Evolutionary conservation across 1,140 invertebrate species (phyloP), one percentile per base, ranked within the genome.

Genomic region (Metopolophium dirhodum): DNA sequence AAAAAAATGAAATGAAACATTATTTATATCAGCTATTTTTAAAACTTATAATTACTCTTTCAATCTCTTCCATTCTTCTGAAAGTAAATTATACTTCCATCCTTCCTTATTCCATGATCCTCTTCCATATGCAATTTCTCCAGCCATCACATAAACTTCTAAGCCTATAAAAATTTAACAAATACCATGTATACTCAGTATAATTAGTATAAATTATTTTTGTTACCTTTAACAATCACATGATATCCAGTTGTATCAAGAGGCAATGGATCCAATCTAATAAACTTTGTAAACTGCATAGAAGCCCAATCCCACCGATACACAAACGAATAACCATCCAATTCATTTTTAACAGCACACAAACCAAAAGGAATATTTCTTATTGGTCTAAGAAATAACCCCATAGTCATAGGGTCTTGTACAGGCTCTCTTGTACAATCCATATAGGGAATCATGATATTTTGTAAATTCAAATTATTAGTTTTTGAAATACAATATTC

Each of bases 51-150:
- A 26, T 4, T 91, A 91, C 90, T 47, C 14, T 30, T 77, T 14
- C 68, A 91, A 77, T 77, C 68, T 57, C 4, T 41, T 91, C 90
- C 90, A 91, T 2, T 91, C 0, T 91, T 91, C 41, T 0, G 54
- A 8, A 11, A 91, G 37, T 49, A 91, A 41, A 41, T 91, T 91
- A 45, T 91, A 91, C 23, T 77, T 68, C 90, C 90, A 91, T n/a
- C 37, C 41, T 20, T 61, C 26, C 7, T 47, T 26, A 77, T 91
- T 91, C 90, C 90, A 91, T 3, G 11, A 18, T 41, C 57, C 90
- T 91, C 41, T 91, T 35, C 57, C 57, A 91, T n/a, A 91, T 41
- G 57, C 23, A 77, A 91, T 77, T 91, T 91, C 90, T n/a, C 90
- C 90, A 91, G 57, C 61, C 37, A 91, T 11, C 41, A 91, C 26